phyloP scores from a whole-genome alignment of 2,888 invertebrate genomes.

The Caenorhabditis parvicauda region DNA sequence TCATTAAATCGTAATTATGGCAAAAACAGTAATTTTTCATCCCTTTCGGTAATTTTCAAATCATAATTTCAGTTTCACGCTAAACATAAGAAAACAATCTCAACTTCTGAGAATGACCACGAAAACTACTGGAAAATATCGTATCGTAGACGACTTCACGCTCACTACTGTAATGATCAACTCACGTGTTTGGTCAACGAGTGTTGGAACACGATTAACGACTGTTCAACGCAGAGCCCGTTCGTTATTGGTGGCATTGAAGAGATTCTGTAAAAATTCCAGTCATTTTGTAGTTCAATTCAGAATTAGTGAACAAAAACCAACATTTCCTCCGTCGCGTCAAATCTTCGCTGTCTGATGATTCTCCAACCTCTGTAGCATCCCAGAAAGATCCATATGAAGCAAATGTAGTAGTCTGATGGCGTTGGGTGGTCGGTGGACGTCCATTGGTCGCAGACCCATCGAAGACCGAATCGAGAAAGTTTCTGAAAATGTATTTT shows the following conservation, averaged over 20 bases:
- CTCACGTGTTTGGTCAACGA: conserved; percentile 40
- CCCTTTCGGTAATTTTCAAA: too few relatives aligned
- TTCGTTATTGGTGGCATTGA: conserved; percentile 52
- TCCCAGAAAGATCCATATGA: conserved; percentile 39
- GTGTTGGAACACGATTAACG: conserved; percentile 52
- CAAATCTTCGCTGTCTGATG: conserved; percentile 32
- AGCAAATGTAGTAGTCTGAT: conserved; percentile 33
- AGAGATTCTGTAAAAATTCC: conserved; percentile 46
- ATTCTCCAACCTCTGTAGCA: conserved; percentile 42
- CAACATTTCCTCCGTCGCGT: conserved; percentile 52
- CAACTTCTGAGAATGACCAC: too few relatives aligned
- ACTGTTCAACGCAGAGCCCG: conserved; percentile 54
- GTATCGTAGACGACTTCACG: too few relatives aligned
- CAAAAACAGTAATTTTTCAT: too few relatives aligned
- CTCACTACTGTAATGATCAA: too few relatives aligned
- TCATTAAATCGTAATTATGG: too few relatives aligned
- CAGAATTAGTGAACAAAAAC: conserved; percentile 1
- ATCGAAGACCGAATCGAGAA: conserved; percentile 19
- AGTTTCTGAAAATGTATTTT: conserved; percentile 9
- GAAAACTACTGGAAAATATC: too few relatives aligned
- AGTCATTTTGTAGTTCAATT: not conserved
- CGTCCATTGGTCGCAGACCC: conserved; percentile 32
- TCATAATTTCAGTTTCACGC: too few relatives aligned
- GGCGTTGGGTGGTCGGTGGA: conserved; percentile 9
- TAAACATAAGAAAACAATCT: too few relatives aligned